Base-by-base conservation (phyloP, 2,888 invertebrate species). In the Leucoptera coffeella region DNA sequence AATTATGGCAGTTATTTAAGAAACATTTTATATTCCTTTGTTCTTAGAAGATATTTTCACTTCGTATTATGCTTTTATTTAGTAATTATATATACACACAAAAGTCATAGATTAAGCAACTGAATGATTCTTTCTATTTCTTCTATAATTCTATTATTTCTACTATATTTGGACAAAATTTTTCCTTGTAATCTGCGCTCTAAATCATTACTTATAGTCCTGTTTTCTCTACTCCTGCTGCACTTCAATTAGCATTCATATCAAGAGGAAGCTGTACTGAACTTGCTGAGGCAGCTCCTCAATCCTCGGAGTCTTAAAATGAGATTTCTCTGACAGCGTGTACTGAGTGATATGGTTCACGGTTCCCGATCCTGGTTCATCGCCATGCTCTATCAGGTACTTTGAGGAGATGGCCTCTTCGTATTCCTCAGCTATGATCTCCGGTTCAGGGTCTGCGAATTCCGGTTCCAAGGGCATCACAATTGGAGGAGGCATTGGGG, bases 271-370 rank as follows among this genome's bases (percentile, higher is more conserved):
- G 25, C 48, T 51, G 33, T 69, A 69, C 28, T 67, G 65, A 51
- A 62, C 49, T 35, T 69, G 67, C 32, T 67, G 52, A 2, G 69
- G 67, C 15, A 69, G 35, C 15, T 41, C 47, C 29, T 60, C 56
- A 17, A 61, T 50, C 29, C 58, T 47, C 1, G 67, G 65, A 1
- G 50, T 51, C 36, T 41, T 59, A 29, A 57, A 67, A 31, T 62
- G 59, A 1, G 64, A 47, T 29, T 64, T 65, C 25, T 67, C 69
- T 3, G 56, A 50, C 3, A 67, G 33, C 0, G 64, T 61, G 34
- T 67, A 67, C 1, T 57, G 60, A 42, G 51, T 69, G 1, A 67
- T 51, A 26, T 67, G 67, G 31, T 62, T 61, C 2, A 69, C 59
- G 5, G 59, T 56, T 0, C 60, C 46, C 1, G 54, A 38, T 0